A percentile compares a stretch with the other conserved stretches of the same genome.
Conservation (phyloP, 2,797 vertebrate genomes). For the Syngnathus acus region DNA sequence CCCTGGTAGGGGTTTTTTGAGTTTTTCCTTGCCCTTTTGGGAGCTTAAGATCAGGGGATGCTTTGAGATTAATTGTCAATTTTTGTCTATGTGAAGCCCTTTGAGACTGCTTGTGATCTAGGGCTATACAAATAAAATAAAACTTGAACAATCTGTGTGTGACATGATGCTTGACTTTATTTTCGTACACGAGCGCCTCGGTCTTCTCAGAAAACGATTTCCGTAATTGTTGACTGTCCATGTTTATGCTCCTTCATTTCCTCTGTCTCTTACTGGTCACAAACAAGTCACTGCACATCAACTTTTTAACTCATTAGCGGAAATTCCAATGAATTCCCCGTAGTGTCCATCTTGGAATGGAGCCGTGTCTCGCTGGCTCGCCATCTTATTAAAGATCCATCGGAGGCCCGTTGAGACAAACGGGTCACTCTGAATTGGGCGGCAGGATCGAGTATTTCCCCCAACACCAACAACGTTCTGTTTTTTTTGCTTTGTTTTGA, state of each 20-base stretch:
- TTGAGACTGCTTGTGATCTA: no score
- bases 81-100: no score
- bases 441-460: conserved; percentile 47
- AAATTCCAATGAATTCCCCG: conserved; percentile 32
- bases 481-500: no score
- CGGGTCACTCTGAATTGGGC: conserved; percentile 62
- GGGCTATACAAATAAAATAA: no score
- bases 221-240: background rate
- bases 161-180: background rate
- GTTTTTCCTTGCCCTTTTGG: no score
- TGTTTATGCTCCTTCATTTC: background rate
- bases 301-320: conserved; percentile 31
- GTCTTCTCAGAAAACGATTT: background rate
- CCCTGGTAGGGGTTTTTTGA: no score
- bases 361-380: conserved; percentile 43
- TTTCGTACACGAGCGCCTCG: background rate
- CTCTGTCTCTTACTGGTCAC: background rate
- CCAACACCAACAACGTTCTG: conserved; percentile 11
- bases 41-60: no score
- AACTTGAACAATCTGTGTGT: background rate
- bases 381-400: conserved; percentile 61
- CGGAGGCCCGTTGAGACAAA: conserved; percentile 62
- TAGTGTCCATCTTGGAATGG: conserved; percentile 19
- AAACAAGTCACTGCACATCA: background rate
- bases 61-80: no score